These are phyloP conservation scores for Rattus norvegicus DNA, from an alignment of 2,113 vertebrate genomes.

Conservation along the genomic window GRCr8 NC_086027.1:71035001-71035500, in stretches of 20 bases:
- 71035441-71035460: neutral
- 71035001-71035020: constrained; percentile 57
- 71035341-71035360: too few relatives aligned
- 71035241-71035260: constrained; percentile 26
- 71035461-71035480: neutral
- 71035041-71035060: constrained; percentile 30
- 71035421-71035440: neutral
- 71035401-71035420: neutral
- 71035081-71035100: constrained; percentile 56
- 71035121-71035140: constrained; percentile 22
- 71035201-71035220: neutral
- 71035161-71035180: neutral
- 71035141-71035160: constrained; percentile 10
- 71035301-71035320: neutral
- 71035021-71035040: neutral
- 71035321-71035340: neutral
- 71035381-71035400: neutral
- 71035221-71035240: constrained; percentile 19
- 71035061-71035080: constrained; percentile 57
- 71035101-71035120: constrained; percentile 48
- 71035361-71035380: neutral
- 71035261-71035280: constrained; percentile 42
- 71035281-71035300: neutral
- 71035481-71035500: neutral
- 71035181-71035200: constrained; percentile 13